Evolutionary conservation across 2,797 vertebrate genomes (phyloP), one percentile per base, ranked within the genome.

Genomic region (Aldrovandia affinis): DNA sequence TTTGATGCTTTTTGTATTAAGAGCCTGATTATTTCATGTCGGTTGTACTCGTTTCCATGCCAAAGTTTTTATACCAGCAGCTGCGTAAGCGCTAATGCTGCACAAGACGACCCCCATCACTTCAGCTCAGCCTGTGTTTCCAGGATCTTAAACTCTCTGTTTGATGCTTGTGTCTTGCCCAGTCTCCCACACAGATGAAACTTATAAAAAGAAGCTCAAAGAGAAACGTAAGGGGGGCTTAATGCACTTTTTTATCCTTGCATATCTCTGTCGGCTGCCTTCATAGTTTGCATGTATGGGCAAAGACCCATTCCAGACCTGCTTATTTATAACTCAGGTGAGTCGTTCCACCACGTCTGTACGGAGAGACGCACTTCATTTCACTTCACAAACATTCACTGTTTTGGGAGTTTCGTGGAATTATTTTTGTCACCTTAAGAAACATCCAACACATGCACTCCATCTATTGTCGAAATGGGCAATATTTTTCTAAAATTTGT

Each of bases 201-300:
- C 96, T 94, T 96, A 97, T 97, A 99, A 96, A 97, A 97, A 97
- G 97, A 99, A 97, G 97, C 97, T 99, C 91, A 99, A 97, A 96
- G 98, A 98, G 90, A 99, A 99, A 98, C 97, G 98, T 98, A 98
- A 99, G 98, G 93, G 88, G 93, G 86, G 88, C 89, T 87, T 92
- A 94, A 89, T 87, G 88, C n/a, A 89, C 80, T 88, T 92, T 86
- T 92, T 95, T 94, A 94, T 95, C 94, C 80, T 78, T 92, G 85
- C 89, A 85, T 93, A 83, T 90, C 85, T 93, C 90, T 88, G 83
- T 89, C 84, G 85, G 91, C 83, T 90, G 88, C 61, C 61, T 85
- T 86, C 78, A 86, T 81, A 83, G 81, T 92, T 88, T 95, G 95
- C 95, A 95, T 96, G 95, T 93, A 91, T 91, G 90, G 92, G 93